Base-by-base conservation (phyloP, 1,140 invertebrate species). In the Drosophila auraria region DNA sequence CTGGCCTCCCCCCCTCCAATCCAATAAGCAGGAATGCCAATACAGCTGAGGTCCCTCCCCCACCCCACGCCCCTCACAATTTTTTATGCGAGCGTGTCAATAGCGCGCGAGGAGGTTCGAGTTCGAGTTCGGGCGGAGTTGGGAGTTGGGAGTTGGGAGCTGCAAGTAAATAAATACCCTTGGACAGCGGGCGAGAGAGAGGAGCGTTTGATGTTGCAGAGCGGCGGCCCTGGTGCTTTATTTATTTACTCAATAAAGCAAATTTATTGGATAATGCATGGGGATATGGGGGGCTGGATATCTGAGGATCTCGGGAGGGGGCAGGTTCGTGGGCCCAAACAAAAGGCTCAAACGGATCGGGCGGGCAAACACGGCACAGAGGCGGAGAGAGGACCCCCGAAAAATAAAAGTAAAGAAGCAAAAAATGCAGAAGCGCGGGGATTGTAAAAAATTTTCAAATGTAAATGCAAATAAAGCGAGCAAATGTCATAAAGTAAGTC, bases 191-290 rank as follows among this genome's bases (percentile, higher is more conserved):
- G 45, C 63, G 27, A 30, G 45, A 66, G 45, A 30, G 45, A 66
- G 44, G 53, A 70, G 38, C 63, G 61, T 75, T 86, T 82, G 82
- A 81, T 78, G 75, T 82, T 65, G 69, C 61, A 57, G 63, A 54
- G 9, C 58, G 17, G 27, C 45, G 56, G 71, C 54, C 56, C 70
- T 89, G 83, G 70, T 77, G 56, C 82, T 87, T 87, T 87, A 87
- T 87, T 87, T 87, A 87, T 87, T 87, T 87, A 87, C 84, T 81
- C 86, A 87, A 87, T 87, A 87, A 87, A 89, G 84, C 84, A 87
- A 87, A 87, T 87, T 89, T 89, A 87, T 87, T 83, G 84, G 83
- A 86, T 89, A 89, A 89, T 84, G 58, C 80, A 44, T 54, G 64
- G 69, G 38, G 54, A 51, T 42, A 20, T 20, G 20, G 20, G 20